These are phyloP conservation scores for Boulengeromyrus knoepffleri DNA, from an alignment of 2,113 vertebrate genomes.

Conservation along the genomic window DNA sequence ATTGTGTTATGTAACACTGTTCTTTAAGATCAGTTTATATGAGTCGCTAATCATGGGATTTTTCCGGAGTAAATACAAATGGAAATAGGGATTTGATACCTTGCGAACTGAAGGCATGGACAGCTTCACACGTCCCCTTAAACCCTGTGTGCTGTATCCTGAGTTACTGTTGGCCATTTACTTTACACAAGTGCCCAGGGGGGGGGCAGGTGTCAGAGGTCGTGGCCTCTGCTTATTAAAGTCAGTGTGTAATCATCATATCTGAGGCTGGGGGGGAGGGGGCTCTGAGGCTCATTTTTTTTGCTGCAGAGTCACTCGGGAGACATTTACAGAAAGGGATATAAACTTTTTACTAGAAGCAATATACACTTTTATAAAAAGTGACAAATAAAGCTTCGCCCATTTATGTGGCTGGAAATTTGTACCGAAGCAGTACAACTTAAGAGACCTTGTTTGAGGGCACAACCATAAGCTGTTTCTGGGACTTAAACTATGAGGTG, in stretches of 20 bases:
- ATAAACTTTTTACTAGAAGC: neutral
- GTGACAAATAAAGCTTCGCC: neutral
- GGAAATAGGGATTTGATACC: neutral
- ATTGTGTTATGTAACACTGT: neutral
- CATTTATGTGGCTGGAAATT: neutral
- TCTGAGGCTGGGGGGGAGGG: slow-evolving; percentile 20
- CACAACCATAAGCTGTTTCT: neutral
- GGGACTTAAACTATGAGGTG: neutral
- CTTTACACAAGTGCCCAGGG: neutral
- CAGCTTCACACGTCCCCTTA: neutral
- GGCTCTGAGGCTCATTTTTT: neutral
- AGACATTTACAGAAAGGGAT: neutral
- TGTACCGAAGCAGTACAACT: neutral
- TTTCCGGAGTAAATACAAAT: neutral
- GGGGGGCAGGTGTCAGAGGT: slow-evolving; percentile 41
- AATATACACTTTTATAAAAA: neutral
- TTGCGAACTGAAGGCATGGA: neutral
- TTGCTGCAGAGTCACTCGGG: neutral
- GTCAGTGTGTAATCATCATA: slow-evolving; percentile 47
- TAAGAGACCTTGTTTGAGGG: neutral
- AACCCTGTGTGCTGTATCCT: neutral
- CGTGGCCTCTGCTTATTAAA: slow-evolving; percentile 56
- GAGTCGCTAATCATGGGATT: neutral
- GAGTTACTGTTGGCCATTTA: neutral
- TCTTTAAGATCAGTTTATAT: neutral